phyloP scores from a whole-genome alignment of 2,113 vertebrate species.

The Collichthys lucidus region DNA sequence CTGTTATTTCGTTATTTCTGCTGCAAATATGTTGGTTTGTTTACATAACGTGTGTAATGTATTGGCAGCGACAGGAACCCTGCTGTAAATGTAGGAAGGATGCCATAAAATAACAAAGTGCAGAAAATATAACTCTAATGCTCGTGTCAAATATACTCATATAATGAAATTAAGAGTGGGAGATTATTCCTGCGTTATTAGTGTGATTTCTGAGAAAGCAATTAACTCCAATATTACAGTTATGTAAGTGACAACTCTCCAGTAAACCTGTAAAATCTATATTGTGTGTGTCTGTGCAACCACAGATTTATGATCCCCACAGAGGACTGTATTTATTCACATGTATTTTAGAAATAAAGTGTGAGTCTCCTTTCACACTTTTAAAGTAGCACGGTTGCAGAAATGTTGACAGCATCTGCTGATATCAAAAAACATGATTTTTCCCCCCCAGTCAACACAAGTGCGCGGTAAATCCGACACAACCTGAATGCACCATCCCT shows the following conservation, averaged over 20 bases:
- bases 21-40: slow-evolving; percentile 44
- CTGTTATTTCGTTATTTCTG: background rate
- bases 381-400: background rate
- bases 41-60: slow-evolving; percentile 17
- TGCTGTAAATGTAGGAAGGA: background rate
- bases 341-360: background rate
- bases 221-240: background rate
- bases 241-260: background rate
- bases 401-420: background rate
- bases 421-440: background rate
- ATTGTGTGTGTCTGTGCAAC: background rate
- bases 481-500: background rate
- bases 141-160: background rate
- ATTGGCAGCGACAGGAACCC: slow-evolving; percentile 11
- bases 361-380: background rate
- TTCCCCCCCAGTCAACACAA: background rate
- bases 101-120: background rate
- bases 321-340: background rate
- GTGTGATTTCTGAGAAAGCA: background rate
- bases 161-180: background rate
- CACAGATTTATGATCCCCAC: background rate
- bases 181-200: background rate
- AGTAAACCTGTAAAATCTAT: background rate
- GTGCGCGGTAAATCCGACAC: background rate
- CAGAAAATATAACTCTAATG: background rate